phyloP scores from a whole-genome alignment of 2,797 vertebrate genomes.

The Ctenopoma multispine region DNA sequence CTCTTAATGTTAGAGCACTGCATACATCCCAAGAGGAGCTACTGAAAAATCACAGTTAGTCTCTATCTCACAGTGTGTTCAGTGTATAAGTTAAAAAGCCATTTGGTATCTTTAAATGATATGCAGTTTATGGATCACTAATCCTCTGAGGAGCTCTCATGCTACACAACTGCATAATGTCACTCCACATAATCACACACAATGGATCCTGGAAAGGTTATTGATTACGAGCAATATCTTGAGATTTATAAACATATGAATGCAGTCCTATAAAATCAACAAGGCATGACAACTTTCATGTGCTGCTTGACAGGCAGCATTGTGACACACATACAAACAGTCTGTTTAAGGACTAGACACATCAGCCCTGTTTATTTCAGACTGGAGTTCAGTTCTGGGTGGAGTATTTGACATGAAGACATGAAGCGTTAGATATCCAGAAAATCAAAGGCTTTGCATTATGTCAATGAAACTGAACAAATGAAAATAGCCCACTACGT shows the following conservation, averaged over 20 bases:
- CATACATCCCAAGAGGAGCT: not conserved
- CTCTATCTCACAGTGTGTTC: not conserved
- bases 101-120: not conserved
- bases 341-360: slow-evolving; percentile 16
- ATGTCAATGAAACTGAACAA: slow-evolving; percentile 1
- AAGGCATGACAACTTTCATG: slow-evolving; percentile 35
- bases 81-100: not conserved
- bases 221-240: slow-evolving; percentile 24
- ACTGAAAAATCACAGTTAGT: not conserved
- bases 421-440: not conserved
- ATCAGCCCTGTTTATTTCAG: not conserved
- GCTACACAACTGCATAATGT: slow-evolving; percentile 8
- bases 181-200: slow-evolving; percentile 22
- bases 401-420: too few species aligned
- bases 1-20: not conserved
- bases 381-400: not conserved
- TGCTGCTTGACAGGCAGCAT: slow-evolving; percentile 6
- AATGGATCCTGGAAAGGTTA: slow-evolving; percentile 30
- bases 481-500: not conserved
- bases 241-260: slow-evolving; percentile 29
- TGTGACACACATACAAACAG: slow-evolving; percentile 29
- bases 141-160: not conserved
- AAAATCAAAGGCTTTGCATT: slow-evolving; percentile 6
- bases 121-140: slow-evolving; percentile 27
- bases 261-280: slow-evolving; percentile 38